phyloP scores from a whole-genome alignment of 53 echinoderm and acorn worm genomes.

The Apostichopus leukothele region DNA sequence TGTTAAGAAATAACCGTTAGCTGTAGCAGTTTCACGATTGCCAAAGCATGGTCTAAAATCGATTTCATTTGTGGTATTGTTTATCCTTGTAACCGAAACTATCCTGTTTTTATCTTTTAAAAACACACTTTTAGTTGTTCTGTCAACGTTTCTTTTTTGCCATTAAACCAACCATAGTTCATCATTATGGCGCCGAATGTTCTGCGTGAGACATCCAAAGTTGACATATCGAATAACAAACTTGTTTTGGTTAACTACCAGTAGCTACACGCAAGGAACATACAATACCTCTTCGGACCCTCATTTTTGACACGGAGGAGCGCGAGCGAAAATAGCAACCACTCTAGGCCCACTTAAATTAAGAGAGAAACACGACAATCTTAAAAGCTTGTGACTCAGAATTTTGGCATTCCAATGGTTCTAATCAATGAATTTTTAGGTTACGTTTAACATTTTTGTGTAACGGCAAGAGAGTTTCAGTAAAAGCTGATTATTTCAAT shows the following conservation, averaged over 20 bases:
- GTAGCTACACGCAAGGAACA: background rate
- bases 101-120: too few species aligned
- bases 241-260: conserved; percentile 11
- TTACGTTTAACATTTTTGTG: background rate
- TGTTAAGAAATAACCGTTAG: too few species aligned
- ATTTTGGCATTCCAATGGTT: background rate
- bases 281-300: background rate
- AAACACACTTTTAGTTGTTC: too few species aligned
- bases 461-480: background rate
- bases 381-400: conserved; percentile 11
- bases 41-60: too few species aligned
- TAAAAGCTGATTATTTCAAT: background rate
- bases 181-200: background rate
- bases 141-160: too few species aligned
- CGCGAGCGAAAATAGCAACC: conserved; percentile 9
- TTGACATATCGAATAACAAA: conserved; percentile 8
- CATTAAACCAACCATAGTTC: background rate
- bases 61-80: too few species aligned
- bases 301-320: conserved; percentile 5
- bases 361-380: conserved; percentile 1
- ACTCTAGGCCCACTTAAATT: conserved; percentile 3
- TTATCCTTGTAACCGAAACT: too few species aligned
- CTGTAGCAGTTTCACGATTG: too few species aligned
- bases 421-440: conserved; percentile 5
- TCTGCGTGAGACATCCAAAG: background rate